Base-by-base conservation (phyloP, 2,113 vertebrate genomes). In the Otis tarda region DNA sequence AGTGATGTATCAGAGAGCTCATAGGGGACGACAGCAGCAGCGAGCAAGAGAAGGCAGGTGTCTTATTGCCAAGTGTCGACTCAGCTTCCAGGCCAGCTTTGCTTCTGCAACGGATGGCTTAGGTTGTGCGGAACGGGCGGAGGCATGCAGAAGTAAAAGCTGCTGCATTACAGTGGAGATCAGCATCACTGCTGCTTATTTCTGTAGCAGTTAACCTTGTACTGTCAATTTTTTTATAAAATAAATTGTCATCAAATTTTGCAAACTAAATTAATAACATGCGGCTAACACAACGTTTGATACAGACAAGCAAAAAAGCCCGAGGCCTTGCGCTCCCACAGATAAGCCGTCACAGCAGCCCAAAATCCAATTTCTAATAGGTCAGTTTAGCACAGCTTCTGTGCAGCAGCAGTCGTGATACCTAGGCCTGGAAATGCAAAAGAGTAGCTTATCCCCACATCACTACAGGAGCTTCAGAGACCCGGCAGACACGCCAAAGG, bases 401-500 rank as follows among this genome's bases (percentile, higher is more conserved):
- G 0, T 1, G 1, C 56, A 74, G 1, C 56, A 74, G 43, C 12
- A 31, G 7, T 57, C n/a, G 21, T 4, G 1, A 14, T 49, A 61
- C 21, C 28, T 20, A 53, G 37, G 60, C 55, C 21, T 49, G 45
- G n/a, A 74, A 77, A 87, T 15, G n/a, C 10, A 67, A 70, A 83
- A 12, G 9, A 60, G 60, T 15, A 76, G 31, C 37, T 74, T 49
- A 41, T 68, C 20, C 37, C 20, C 27, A 35, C 7, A 28, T 56
- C 35, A 33, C 39, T 82, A 55, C 28, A 71, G 12, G 43, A 93
- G 47, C 6, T 35, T 33, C 87, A 77, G 15, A 68, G 4, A 31
- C 61, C 94, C 77, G 0, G 4, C 1, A 55, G 2, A 28, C 14
- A 14, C 0, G 0, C 11, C 1, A 4, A 71, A 71, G 19, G 3